Evolutionary conservation across 2,797 vertebrate genomes (phyloP).

Genomic region (Argentina silus): DNA sequence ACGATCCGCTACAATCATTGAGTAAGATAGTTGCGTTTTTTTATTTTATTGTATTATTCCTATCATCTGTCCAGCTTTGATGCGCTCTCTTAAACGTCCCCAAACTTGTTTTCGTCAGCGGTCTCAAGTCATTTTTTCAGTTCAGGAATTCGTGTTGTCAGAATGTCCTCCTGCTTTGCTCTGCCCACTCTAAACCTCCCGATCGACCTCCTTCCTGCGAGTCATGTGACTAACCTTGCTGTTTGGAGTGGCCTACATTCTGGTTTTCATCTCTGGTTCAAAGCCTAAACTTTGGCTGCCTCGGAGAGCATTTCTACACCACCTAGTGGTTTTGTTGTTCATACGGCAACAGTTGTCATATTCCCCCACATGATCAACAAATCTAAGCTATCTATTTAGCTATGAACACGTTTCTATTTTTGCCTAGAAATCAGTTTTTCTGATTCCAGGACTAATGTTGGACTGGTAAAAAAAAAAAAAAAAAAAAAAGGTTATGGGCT

Average conservation of each 20-base stretch:
- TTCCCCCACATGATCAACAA: too few relatives aligned
- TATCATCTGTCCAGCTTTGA: too few relatives aligned
- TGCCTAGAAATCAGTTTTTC: too few relatives aligned
- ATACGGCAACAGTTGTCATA: neutral
- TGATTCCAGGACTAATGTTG: too few relatives aligned
- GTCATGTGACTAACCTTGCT: slow-evolving; percentile 68
- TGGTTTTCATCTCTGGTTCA: slow-evolving; percentile 43
- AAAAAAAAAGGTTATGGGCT: too few relatives aligned
- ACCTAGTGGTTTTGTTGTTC: slow-evolving; percentile 50
- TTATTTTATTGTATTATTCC: neutral
- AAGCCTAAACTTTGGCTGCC: neutral
- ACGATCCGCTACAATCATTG: too few relatives aligned
- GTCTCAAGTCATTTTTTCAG: neutral
- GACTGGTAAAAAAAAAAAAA: too few relatives aligned
- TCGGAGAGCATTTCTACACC: slow-evolving; percentile 23
- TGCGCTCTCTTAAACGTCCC: too few relatives aligned
- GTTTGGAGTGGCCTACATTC: slow-evolving; percentile 57
- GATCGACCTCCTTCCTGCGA: neutral
- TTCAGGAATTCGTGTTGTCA: neutral
- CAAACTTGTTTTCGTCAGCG: neutral
- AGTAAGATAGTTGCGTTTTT: neutral
- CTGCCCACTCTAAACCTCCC: slow-evolving; percentile 1
- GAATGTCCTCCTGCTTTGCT: neutral
- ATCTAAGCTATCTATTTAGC: too few relatives aligned
- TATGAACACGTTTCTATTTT: too few relatives aligned